phyloP scores from a whole-genome alignment of 2,113 vertebrate species.

The Acrocephalus kingi region DNA sequence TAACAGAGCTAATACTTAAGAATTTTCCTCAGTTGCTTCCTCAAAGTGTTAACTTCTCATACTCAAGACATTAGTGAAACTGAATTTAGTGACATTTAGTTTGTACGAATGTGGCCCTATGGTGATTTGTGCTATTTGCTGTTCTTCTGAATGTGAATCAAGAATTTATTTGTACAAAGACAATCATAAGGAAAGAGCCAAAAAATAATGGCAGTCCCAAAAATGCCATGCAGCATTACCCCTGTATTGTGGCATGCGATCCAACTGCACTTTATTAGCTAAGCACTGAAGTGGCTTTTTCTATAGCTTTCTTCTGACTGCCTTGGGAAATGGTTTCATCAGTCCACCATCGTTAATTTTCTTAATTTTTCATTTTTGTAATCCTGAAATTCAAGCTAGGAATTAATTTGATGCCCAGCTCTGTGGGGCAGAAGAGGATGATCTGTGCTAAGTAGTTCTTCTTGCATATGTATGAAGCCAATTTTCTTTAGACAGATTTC shows the following conservation, averaged over 20 bases:
- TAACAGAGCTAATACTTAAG: neutral
- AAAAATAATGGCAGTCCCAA: neutral
- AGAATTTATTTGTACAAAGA: neutral
- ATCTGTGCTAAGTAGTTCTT: neutral
- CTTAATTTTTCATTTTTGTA: neutral
- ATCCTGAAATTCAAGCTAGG: neutral
- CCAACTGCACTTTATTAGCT: neutral
- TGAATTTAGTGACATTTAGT: neutral
- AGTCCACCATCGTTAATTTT: neutral
- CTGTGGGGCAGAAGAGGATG: neutral
- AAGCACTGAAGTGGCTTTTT: neutral
- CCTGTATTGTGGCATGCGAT: neutral
- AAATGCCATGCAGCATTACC: neutral
- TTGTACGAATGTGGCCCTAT: neutral
- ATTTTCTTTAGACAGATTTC: conserved; percentile 32
- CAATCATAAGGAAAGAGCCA: neutral
- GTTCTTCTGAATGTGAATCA: neutral
- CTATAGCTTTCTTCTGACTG: neutral
- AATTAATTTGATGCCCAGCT: neutral
- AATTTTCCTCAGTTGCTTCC: neutral
- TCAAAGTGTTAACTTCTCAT: neutral
- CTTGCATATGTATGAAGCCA: neutral
- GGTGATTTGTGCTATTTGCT: neutral
- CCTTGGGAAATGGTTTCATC: neutral
- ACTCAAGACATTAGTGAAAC: neutral